These are phyloP conservation scores for Lophotis ruficrista DNA, from an alignment of 2,113 vertebrate genomes.

Conservation along the genomic window DNA sequence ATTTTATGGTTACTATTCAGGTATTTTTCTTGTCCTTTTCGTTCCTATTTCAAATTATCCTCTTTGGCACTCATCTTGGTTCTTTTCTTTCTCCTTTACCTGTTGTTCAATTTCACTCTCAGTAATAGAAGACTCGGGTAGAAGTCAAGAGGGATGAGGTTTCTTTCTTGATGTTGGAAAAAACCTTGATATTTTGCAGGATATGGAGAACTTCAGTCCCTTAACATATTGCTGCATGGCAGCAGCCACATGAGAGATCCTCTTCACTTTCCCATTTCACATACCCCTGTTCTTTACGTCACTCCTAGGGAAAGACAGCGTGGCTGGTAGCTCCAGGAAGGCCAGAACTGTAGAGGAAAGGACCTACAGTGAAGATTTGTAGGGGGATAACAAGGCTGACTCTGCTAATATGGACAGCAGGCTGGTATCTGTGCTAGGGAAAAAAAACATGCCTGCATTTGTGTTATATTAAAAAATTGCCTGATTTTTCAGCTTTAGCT, in stretches of 20 bases:
- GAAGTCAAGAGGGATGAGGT: not conserved
- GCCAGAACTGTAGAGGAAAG: not conserved
- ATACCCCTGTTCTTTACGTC: fast-evolving
- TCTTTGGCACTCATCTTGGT: not conserved
- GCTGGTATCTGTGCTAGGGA: not conserved
- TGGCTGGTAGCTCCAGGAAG: not conserved
- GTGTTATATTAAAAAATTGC: not conserved
- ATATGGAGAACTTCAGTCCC: not conserved
- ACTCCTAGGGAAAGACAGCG: not conserved
- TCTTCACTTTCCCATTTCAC: not conserved
- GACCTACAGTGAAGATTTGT: not conserved
- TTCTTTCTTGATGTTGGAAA: not conserved
- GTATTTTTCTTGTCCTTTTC: not conserved
- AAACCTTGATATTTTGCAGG: not conserved
- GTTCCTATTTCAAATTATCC: not conserved
- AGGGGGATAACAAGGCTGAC: not conserved
- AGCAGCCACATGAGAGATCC: not conserved
- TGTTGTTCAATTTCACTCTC: not conserved
- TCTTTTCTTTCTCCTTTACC: not conserved
- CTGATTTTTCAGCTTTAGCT: not conserved
- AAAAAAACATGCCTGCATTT: not conserved
- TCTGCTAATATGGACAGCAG: not conserved
- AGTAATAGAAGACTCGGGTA: not conserved
- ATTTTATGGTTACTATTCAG: not conserved
- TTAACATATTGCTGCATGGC: not conserved